Percentiles rank a stretch among this genome's conserved stretches.
These are phyloP conservation scores for Neomicropteryx cornuta DNA, from an alignment of 1,140 invertebrate species.

Conservation along the genomic window DNA sequence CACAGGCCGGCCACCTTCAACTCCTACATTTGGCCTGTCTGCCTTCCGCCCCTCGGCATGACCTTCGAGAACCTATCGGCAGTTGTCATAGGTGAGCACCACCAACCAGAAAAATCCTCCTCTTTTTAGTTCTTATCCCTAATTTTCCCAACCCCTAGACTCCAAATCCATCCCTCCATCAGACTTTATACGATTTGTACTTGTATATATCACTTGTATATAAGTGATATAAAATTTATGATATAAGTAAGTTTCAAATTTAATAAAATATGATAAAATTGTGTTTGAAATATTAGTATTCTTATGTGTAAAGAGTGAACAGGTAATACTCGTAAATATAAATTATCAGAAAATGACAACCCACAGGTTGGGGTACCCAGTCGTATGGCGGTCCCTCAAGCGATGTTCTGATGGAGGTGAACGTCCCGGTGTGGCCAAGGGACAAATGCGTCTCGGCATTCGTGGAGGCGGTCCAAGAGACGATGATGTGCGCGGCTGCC, in stretches of 20 bases:
- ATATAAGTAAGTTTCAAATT: no score
- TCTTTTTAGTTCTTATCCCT: no score
- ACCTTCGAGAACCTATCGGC: slow-evolving; percentile 51
- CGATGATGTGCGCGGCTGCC: slow-evolving; percentile 59
- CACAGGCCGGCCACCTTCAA: slow-evolving; percentile 56
- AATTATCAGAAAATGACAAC: no score
- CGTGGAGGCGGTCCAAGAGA: slow-evolving; percentile 39
- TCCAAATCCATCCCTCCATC: no score
- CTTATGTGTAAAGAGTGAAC: no score
- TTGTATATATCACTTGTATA: no score
- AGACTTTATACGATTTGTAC: no score
- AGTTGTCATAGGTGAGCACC: slow-evolving; percentile 58
- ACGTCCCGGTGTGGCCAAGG: slow-evolving; percentile 71
- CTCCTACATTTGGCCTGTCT: slow-evolving; percentile 74
- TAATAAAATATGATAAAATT: background rate
- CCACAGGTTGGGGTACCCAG: slow-evolving; percentile 59
- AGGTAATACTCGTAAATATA: no score
- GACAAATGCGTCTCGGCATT: slow-evolving; percentile 53
- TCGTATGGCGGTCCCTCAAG: slow-evolving; percentile 57
- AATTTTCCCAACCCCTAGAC: no score
- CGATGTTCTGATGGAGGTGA: slow-evolving; percentile 60
- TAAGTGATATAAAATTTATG: no score
- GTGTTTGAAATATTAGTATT: background rate
- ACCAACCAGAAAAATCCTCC: no score
- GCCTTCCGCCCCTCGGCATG: slow-evolving; percentile 56